Conservation (phyloP, 2,888 invertebrate species). For the Neoaliturus tenellus region DNA sequence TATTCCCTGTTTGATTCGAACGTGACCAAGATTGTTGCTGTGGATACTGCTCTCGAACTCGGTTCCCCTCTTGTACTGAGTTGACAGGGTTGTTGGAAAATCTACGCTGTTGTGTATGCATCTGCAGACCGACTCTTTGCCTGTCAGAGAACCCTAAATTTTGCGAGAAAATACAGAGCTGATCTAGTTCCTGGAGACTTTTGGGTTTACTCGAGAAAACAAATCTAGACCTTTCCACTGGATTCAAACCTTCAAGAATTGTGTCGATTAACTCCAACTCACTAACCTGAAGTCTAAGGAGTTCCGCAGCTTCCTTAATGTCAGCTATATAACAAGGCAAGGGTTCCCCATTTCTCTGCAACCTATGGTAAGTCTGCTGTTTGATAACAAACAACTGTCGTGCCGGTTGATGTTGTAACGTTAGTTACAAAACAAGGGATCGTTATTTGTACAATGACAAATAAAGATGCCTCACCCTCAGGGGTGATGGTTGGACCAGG, state of each 20-base stretch:
- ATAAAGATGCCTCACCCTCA: too few species aligned
- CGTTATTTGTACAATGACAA: too few species aligned
- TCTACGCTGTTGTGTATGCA: neutral
- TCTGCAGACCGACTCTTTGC: neutral
- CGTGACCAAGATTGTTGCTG: neutral
- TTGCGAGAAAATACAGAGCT: neutral
- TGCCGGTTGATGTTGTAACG: too few species aligned
- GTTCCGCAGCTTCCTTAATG: neutral
- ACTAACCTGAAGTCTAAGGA: neutral
- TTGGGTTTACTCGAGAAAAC: neutral
- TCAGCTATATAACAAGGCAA: neutral
- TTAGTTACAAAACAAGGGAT: too few species aligned
- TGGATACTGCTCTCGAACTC: neutral
- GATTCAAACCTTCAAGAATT: neutral
- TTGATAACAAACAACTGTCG: too few species aligned
- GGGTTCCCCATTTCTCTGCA: neutral
- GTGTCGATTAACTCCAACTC: neutral
- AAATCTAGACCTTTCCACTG: neutral
- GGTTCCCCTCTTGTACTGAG: neutral
- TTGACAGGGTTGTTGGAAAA: neutral
- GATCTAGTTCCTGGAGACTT: neutral
- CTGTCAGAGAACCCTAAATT: neutral
- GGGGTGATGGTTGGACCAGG: too few species aligned
- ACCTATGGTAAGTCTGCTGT: neutral
- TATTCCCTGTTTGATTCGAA: too few species aligned